Base-by-base conservation (phyloP, 2,113 vertebrate genomes). In the Lampris megalopsis region DNA sequence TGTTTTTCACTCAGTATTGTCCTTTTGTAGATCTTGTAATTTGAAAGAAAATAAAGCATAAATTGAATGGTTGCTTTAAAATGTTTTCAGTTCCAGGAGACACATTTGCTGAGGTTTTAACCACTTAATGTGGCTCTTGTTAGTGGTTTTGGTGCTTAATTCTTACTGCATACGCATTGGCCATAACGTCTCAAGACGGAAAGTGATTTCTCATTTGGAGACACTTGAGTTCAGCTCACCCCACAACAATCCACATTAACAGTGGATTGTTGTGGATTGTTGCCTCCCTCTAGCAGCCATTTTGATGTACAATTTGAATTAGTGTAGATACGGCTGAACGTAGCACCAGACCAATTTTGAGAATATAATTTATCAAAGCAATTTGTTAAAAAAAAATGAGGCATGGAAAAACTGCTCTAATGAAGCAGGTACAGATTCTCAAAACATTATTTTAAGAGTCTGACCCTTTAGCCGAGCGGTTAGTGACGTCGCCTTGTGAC, bases 1-100 rank as follows among this genome's bases (percentile, higher is more conserved):
- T 24, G 4, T 45, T 64, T 70, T 59, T 71, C 10, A 52, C n/a
- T 66, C 75, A 50, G 35, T 59, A 5, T 47, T 1, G 1, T 71
- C 71, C n/a, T n/a, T 63, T 9, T 61, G 38, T 59, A 45, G 4
- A 1, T 13, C 53, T 75, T 69, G 13, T 13, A n/a, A 3, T 4
- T 8, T 45, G 43, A 45, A 45, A 45, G 2, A 45, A 5, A 67
- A 40, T 35, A 57, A 54, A 69, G 24, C 0, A 35, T 13, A 0
- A 36, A 9, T 52, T 63, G 11, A 4, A 49, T 45, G 42, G 2
- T 0, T 45, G 4, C 43, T 53, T 9, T 53, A 3, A 53, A 42
- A 24, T 5, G 1, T 53, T n/a, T 3, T n/a, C 50, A 10, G 8
- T 53, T 45, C 4, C 3, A 53, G 50, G 9, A 53, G 24, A 11